Conservation (phyloP, 2,113 vertebrate genomes). For the Naja naja region DNA sequence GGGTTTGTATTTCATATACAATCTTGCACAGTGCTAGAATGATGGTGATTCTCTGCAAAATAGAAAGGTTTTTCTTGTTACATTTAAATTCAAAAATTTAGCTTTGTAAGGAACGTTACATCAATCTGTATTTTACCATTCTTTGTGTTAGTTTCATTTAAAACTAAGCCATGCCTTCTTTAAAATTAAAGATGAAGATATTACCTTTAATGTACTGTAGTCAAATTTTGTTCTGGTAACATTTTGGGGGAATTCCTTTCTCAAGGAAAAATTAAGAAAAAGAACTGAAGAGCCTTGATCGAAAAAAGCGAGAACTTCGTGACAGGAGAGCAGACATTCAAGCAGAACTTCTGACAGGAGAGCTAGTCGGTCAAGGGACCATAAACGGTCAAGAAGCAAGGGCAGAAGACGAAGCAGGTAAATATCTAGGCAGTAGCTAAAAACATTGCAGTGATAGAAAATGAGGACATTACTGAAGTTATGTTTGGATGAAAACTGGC, state of each 20-base stretch:
- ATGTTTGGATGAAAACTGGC: neutral
- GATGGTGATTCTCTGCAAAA: neutral
- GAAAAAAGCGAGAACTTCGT: too few species aligned
- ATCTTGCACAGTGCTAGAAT: neutral
- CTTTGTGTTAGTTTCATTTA: neutral
- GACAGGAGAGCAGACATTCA: conserved; percentile 90
- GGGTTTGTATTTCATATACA: neutral
- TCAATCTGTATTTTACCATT: neutral
- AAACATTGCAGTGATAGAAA: neutral
- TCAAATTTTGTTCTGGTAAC: neutral
- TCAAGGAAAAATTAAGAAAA: conserved; percentile 81
- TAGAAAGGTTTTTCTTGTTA: neutral
- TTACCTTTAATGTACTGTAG: neutral
- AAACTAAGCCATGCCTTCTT: neutral
- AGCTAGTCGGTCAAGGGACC: conserved; percentile 89
- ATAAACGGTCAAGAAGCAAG: conserved; percentile 91
- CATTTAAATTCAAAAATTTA: neutral
- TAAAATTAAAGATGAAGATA: neutral
- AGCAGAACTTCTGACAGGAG: conserved; percentile 90
- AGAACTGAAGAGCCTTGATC: conserved; percentile 83
- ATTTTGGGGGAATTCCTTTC: conserved; percentile 11
- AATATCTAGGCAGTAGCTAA: neutral
- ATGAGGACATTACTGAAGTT: neutral
- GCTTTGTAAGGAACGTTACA: neutral
- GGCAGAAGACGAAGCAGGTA: conserved; percentile 95